Percentiles rank a stretch among this genome's conserved stretches.
Conservation (phyloP, 2,888 invertebrate genomes). For the Microctonus aethiopoides region DNA sequence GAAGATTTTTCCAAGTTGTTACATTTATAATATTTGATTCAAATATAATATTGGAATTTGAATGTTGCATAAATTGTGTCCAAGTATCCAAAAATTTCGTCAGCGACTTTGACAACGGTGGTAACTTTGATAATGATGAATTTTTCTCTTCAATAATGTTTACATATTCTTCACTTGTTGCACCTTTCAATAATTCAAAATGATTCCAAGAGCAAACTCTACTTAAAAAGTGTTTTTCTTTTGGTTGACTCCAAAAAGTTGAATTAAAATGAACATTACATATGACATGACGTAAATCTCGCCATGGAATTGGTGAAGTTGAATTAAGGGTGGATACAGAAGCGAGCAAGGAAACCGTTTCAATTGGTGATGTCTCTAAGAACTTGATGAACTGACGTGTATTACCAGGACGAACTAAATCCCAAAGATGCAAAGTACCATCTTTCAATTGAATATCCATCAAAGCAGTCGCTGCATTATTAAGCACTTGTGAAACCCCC, state of each 20-base stretch:
- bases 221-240: slow-evolving; percentile 48
- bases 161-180: slow-evolving; percentile 54
- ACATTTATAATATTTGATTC: slow-evolving; percentile 52
- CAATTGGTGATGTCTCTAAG: slow-evolving; percentile 52
- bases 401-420: slow-evolving; percentile 52
- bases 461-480: slow-evolving; percentile 47
- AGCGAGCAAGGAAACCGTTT: slow-evolving; percentile 53
- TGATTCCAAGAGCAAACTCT: slow-evolving; percentile 58
- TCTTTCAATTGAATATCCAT: slow-evolving; percentile 37
- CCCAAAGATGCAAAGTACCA: slow-evolving; percentile 49
- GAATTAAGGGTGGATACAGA: slow-evolving; percentile 43
- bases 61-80: slow-evolving; percentile 30
- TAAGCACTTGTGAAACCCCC: slow-evolving; percentile 51
- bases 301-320: slow-evolving; percentile 29
- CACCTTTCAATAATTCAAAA: slow-evolving; percentile 51
- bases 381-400: slow-evolving; percentile 54
- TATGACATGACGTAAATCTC: slow-evolving; percentile 46
- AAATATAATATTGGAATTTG: slow-evolving; percentile 39
- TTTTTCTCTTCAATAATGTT: slow-evolving; percentile 37
- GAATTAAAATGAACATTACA: slow-evolving; percentile 49
- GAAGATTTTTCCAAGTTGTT: slow-evolving; percentile 52
- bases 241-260: slow-evolving; percentile 49
- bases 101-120: slow-evolving; percentile 46
- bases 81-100: slow-evolving; percentile 45
- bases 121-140: slow-evolving; percentile 32